Percentiles rank a stretch among this genome's conserved stretches.
Evolutionary conservation across 2,888 invertebrate genomes (phyloP).

Genomic region (Tortrix viridana): DNA sequence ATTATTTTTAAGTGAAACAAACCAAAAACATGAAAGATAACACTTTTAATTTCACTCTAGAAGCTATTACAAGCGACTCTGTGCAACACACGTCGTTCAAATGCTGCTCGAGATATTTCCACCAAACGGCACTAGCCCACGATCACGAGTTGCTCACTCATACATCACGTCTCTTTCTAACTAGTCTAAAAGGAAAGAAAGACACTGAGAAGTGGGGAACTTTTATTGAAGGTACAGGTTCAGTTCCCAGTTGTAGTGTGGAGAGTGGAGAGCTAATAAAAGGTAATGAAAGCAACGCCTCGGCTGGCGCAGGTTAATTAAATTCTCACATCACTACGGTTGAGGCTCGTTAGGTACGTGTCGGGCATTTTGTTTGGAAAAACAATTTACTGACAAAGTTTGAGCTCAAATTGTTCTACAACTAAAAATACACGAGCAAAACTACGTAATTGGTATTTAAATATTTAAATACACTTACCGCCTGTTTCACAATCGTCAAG

Average conservation of each 20-base stretch:
- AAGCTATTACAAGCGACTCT: conserved; percentile 1
- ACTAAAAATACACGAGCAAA: conserved; percentile 2
- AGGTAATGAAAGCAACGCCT: conserved; percentile 51
- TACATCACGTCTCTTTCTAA: too few species aligned
- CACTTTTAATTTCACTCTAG: conserved; percentile 1
- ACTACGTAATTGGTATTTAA: too few species aligned
- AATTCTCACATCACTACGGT: conserved; percentile 60
- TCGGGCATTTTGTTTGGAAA: conserved; percentile 32
- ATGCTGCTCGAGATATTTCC: conserved; percentile 14
- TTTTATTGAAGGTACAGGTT: not conserved
- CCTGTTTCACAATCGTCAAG: too few species aligned
- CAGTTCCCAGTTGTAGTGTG: conserved; percentile 35
- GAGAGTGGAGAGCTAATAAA: conserved; percentile 54
- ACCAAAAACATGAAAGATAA: not conserved
- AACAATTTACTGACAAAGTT: conserved; percentile 43
- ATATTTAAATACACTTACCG: too few species aligned
- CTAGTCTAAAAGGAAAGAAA: too few species aligned
- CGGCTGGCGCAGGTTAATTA: conserved; percentile 58
- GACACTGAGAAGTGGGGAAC: too few species aligned
- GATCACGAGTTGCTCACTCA: too few species aligned
- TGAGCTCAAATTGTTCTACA: not conserved
- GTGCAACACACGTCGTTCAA: conserved; percentile 10
- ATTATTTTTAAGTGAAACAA: not conserved
- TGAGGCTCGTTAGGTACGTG: conserved; percentile 35
- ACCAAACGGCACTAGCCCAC: not conserved